phyloP scores from a whole-genome alignment of 2,113 vertebrate genomes.

The Azemiops feae region DNA sequence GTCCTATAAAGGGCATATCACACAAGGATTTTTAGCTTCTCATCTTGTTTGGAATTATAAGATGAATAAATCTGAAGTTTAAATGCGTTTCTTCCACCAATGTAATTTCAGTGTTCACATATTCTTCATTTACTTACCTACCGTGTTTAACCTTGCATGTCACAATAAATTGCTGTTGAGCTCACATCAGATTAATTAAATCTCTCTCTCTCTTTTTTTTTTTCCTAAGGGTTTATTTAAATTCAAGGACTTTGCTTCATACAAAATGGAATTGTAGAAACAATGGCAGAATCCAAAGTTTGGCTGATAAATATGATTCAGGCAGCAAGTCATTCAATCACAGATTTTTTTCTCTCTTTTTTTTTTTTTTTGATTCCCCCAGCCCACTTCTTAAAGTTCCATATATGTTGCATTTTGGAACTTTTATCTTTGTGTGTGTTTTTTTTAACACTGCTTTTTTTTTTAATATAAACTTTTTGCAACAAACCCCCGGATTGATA shows the following conservation, averaged over 20 bases:
- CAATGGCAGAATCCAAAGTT: conserved; percentile 93
- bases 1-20: neutral
- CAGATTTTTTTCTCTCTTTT: conserved; percentile 50
- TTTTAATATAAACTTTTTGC: conserved; percentile 84
- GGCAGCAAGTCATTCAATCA: conserved; percentile 87
- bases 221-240: conserved; percentile 84
- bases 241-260: conserved; percentile 95
- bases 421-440: conserved; percentile 34
- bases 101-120: neutral
- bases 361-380: conserved; percentile 19
- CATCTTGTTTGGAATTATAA: neutral
- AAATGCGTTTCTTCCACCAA: neutral
- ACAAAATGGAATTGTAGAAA: conserved; percentile 99
- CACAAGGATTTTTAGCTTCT: too few species aligned
- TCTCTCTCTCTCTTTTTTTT: conserved; percentile 4
- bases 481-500: conserved; percentile 90
- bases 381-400: conserved; percentile 68
- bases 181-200: conserved; percentile 47
- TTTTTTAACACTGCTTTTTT: conserved; percentile 69
- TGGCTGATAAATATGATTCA: conserved; percentile 86
- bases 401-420: conserved; percentile 73
- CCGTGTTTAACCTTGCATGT: neutral
- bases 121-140: neutral
- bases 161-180: conserved; percentile 11
- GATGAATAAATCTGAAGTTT: neutral